A percentile compares a stretch with the other conserved stretches of the same genome.
phyloP scores from a whole-genome alignment of 1,140 invertebrate species.

The Rhynchophorus ferrugineus region DNA sequence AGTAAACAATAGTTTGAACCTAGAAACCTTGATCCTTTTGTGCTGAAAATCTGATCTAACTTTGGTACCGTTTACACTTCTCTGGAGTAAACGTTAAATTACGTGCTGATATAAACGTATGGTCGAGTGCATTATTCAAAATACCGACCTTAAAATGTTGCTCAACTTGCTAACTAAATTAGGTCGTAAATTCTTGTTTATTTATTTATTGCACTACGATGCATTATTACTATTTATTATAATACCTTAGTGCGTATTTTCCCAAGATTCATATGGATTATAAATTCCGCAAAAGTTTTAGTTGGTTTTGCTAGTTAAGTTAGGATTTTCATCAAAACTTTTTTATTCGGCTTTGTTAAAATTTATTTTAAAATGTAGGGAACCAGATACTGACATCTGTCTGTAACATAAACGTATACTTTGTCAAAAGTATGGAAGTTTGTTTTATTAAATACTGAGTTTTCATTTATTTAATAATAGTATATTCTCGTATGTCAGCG shows the following conservation, averaged over 20 bases:
- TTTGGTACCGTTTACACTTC: not conserved
- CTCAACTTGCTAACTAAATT: slow-evolving; percentile 5
- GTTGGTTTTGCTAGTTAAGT: not conserved
- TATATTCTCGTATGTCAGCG: no score
- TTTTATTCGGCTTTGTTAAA: no score
- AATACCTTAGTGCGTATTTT: not conserved
- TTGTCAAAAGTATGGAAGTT: no score
- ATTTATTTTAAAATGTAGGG: no score
- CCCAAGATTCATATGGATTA: not conserved
- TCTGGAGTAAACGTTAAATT: not conserved
- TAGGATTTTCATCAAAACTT: not conserved
- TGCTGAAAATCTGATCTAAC: not conserved
- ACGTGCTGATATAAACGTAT: slow-evolving; percentile 1
- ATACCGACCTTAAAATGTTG: not conserved
- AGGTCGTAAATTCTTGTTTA: slow-evolving; percentile 6
- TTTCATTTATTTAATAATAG: no score
- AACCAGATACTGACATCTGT: no score
- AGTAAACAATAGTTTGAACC: no score
- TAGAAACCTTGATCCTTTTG: no score
- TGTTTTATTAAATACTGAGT: no score
- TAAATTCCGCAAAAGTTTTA: not conserved
- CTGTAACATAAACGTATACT: no score
- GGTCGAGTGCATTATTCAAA: slow-evolving; percentile 1
- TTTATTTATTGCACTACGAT: slow-evolving; percentile 4
- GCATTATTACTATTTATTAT: not conserved